phyloP scores from a whole-genome alignment of 2,888 invertebrate species.

The Fabriciana adippe region DNA sequence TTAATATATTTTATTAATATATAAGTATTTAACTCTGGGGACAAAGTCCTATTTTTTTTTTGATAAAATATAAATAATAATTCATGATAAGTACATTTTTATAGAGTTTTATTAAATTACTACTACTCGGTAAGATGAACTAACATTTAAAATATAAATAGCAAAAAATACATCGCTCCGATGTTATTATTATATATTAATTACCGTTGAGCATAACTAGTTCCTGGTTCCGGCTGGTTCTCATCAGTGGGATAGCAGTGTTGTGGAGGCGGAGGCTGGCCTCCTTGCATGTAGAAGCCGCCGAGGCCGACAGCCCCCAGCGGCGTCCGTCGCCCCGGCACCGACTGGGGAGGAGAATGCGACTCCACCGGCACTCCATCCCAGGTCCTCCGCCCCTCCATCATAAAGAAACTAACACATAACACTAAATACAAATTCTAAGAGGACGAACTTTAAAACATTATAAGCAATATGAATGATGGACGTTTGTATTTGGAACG shows the following conservation, averaged over 20 bases:
- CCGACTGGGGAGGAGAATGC: slow-evolving; percentile 82
- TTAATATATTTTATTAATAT: too few species aligned
- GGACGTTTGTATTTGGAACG: slow-evolving; percentile 58
- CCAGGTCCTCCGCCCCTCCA: slow-evolving; percentile 79
- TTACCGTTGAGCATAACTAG: slow-evolving; percentile 77
- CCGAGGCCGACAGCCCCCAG: slow-evolving; percentile 92
- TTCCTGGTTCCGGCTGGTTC: slow-evolving; percentile 88
- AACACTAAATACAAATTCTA: slow-evolving; percentile 45
- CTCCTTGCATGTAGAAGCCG: slow-evolving; percentile 92
- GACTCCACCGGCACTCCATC: slow-evolving; percentile 76
- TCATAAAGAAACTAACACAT: slow-evolving; percentile 61
- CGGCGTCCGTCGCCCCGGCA: slow-evolving; percentile 88
- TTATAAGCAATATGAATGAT: slow-evolving; percentile 32
- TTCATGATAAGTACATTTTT: too few species aligned
- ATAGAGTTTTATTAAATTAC: too few species aligned
- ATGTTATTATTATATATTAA: slow-evolving; percentile 31
- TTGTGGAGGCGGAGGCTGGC: slow-evolving; percentile 79
- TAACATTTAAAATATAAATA: too few species aligned
- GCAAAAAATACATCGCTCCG: too few species aligned
- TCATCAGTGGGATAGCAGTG: slow-evolving; percentile 87
- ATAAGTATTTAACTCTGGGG: too few species aligned
- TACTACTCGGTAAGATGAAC: too few species aligned
- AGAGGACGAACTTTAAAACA: slow-evolving; percentile 26
- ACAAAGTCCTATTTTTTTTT: too few species aligned
- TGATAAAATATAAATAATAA: too few species aligned